Evolutionary conservation across 2,888 invertebrate species (phyloP).

Genomic region (Lithophane semibrunnea): DNA sequence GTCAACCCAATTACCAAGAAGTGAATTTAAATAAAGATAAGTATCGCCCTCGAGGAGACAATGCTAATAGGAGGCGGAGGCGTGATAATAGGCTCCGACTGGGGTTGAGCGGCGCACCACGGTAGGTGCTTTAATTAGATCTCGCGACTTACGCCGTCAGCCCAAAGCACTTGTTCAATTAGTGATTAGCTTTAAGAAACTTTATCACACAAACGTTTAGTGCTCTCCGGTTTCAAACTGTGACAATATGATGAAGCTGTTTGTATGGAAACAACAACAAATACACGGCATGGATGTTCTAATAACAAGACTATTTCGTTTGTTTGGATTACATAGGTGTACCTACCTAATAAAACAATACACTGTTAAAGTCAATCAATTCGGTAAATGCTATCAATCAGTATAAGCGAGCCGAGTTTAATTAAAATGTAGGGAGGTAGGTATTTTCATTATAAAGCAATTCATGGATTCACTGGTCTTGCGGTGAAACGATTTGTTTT

Average conservation of each 20-base stretch:
- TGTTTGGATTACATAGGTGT: background rate
- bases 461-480: conserved; percentile 37
- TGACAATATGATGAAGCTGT: conserved; percentile 25
- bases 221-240: conserved; percentile 22
- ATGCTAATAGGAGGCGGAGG: conserved; percentile 90
- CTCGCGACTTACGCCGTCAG: conserved; percentile 87
- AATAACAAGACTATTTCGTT: background rate
- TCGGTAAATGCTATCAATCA: conserved; percentile 40
- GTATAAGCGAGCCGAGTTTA: conserved; percentile 37
- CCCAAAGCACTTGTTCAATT: conserved; percentile 90
- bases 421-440: conserved; percentile 45
- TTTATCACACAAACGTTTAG: conserved; percentile 79
- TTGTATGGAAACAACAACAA: conserved; percentile 33
- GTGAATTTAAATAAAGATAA: conserved; percentile 91
- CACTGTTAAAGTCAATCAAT: conserved; percentile 23
- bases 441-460: conserved; percentile 38
- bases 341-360: conserved; percentile 17
- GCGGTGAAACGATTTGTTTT: conserved; percentile 27
- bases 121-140: conserved; percentile 90
- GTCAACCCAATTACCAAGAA: conserved; percentile 91
- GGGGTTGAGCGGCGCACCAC: conserved; percentile 80
- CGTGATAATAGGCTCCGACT: conserved; percentile 89
- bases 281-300: background rate
- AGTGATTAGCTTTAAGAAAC: conserved; percentile 86
- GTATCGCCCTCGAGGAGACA: conserved; percentile 90